These are phyloP conservation scores for Cybosia mesomella DNA, from an alignment of 2,888 invertebrate genomes.

Conservation along the genomic window DNA sequence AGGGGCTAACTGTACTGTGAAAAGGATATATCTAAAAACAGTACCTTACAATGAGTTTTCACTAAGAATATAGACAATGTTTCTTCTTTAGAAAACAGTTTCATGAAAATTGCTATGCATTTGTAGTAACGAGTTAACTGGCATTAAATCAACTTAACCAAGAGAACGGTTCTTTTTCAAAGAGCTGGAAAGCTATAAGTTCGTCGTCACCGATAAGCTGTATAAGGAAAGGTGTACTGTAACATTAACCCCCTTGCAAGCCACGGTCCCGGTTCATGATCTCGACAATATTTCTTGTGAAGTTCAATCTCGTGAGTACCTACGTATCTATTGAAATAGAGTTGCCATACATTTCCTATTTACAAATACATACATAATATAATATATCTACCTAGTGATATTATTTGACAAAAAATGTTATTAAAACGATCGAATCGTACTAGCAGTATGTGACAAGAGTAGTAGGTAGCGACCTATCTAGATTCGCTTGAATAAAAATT, in stretches of 20 bases:
- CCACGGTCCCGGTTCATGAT: slow-evolving; percentile 62
- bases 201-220: slow-evolving; percentile 50
- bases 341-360: too few relatives aligned
- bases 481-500: neutral
- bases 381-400: neutral
- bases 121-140: slow-evolving; percentile 2
- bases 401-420: neutral
- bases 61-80: neutral
- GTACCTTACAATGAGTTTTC: neutral
- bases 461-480: neutral
- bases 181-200: slow-evolving; percentile 61
- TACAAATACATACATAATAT: neutral
- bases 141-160: slow-evolving; percentile 16
- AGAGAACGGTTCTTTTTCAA: slow-evolving; percentile 61
- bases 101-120: neutral
- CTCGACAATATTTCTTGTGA: slow-evolving; percentile 54
- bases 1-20: slow-evolving; percentile 10
- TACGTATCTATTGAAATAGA: too few relatives aligned
- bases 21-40: slow-evolving; percentile 1
- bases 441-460: neutral
- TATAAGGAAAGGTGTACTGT: slow-evolving; percentile 65
- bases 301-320: slow-evolving; percentile 41
- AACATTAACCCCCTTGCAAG: slow-evolving; percentile 73
- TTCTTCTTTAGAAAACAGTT: slow-evolving; percentile 2
- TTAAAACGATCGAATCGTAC: neutral